phyloP scores from a whole-genome alignment of 2,888 invertebrate genomes.

The Drosophila prostipennis region DNA sequence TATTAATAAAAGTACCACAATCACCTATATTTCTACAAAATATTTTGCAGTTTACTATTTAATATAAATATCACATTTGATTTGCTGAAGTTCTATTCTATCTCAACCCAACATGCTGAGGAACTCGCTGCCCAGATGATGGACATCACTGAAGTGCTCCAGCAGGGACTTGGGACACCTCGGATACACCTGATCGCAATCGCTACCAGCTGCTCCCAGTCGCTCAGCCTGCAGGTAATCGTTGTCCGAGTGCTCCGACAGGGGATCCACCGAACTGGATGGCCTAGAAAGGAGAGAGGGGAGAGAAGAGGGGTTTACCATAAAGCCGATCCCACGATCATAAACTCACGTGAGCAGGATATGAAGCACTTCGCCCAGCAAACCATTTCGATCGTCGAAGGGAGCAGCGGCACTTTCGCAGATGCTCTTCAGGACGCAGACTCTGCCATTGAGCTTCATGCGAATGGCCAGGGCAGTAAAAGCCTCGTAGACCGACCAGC shows the following conservation, averaged over 20 bases:
- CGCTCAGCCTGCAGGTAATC: conserved; percentile 91
- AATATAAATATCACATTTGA: conserved; percentile 21
- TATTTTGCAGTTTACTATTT: background rate
- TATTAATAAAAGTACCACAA: too few relatives aligned
- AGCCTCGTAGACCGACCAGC: conserved; percentile 80
- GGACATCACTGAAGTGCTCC: conserved; percentile 77
- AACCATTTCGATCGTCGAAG: conserved; percentile 88
- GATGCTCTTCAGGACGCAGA: conserved; percentile 90
- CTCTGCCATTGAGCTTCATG: conserved; percentile 88
- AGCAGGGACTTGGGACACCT: conserved; percentile 79
- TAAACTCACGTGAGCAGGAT: conserved; percentile 90
- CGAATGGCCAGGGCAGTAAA: conserved; percentile 81
- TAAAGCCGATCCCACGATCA: conserved; percentile 2
- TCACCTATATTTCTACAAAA: too few relatives aligned
- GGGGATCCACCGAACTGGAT: conserved; percentile 88
- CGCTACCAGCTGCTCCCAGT: conserved; percentile 85
- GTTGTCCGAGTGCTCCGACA: conserved; percentile 88
- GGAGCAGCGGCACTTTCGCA: conserved; percentile 90
- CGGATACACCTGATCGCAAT: conserved; percentile 78
- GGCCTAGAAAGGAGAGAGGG: conserved; percentile 85
- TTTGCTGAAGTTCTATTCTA: fast-evolving
- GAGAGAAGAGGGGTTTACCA: background rate
- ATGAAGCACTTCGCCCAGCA: conserved; percentile 90
- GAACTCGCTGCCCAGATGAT: conserved; percentile 59
- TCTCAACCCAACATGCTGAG: conserved; percentile 47